These are phyloP conservation scores for Hyperopisus bebe DNA, from an alignment of 2,113 vertebrate species.

Conservation along the genomic window DNA sequence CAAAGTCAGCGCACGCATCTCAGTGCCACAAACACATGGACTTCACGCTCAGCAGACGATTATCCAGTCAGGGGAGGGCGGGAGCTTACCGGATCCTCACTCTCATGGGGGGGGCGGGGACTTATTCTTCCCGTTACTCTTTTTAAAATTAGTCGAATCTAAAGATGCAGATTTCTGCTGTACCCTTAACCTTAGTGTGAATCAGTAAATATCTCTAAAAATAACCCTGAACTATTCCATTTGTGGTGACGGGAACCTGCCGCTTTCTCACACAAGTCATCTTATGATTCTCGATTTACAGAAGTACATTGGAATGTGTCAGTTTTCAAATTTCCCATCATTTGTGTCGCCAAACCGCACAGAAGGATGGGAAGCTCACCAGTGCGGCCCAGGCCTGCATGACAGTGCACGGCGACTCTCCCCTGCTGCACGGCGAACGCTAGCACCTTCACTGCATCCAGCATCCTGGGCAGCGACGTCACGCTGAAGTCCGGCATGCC, in stretches of 20 bases:
- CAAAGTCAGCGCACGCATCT: not conserved
- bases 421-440: slow-evolving; percentile 64
- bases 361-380: slow-evolving; percentile 36
- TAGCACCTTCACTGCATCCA: slow-evolving; percentile 69
- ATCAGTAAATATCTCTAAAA: not conserved
- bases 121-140: not conserved
- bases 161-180: not conserved
- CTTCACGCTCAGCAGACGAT: not conserved
- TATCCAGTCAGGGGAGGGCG: not conserved
- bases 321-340: not conserved
- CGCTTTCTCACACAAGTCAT: not conserved
- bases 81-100: not conserved
- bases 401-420: slow-evolving; percentile 69
- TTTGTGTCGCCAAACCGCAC: not conserved
- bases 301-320: not conserved
- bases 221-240: not conserved
- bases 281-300: not conserved
- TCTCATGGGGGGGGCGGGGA: not conserved
- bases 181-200: not conserved
- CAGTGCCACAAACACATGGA: not conserved
- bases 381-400: slow-evolving; percentile 70
- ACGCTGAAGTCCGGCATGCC: slow-evolving; percentile 69
- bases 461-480: slow-evolving; percentile 54
- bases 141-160: not conserved
- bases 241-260: not conserved